Evolutionary conservation across 2,888 invertebrate genomes (phyloP), one percentile per base, ranked within the genome.

Genomic region (Oscheius sp.): DNA sequence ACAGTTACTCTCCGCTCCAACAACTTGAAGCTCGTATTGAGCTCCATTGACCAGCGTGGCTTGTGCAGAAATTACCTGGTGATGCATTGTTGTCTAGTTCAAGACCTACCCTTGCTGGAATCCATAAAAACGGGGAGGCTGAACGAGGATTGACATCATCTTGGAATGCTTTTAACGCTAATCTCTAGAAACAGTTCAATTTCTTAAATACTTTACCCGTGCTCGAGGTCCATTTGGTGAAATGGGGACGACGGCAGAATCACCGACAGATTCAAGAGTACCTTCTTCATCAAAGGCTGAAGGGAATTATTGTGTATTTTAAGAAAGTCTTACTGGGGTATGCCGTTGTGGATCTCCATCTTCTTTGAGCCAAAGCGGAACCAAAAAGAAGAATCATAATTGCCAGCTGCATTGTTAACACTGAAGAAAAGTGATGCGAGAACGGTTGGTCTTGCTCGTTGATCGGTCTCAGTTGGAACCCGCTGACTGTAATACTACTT

Each of bases 1-100:
- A 20, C 76, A 76, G 62, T 76, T 76, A 2, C 73, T 73, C 20
- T 68, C 71, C 45, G 72, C 76, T 26, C 73, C 76, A 24, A 76
- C 26, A 0, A 76, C 72, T 63, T 65, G 44, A 41, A 76, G 12
- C 28, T 76, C 71, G 51, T 76, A 76, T 9, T 67, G 70, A 30
- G 73, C 67, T 24, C 76, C 76, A 5, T 72, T 72, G 0, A 76
- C 76, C 1, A 76, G 44, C 32, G 71, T 54, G 12, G 73, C 75
- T 17, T 72, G 36, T 4, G 65, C 72, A 1, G 70, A 63, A 0
- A 75, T 30, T 57, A 71, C 38, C 71, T 71, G 47, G 3, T 32
- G 28, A 24, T 30, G 6, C 14, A 63, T 26, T 32, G 5, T 4
- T 28, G 9, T 3, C 22, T 14, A 45, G 41, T 12, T 20, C 9